Evolutionary conservation across 2,113 vertebrate genomes (phyloP), one percentile per base, ranked within the genome.

Genomic region (Alectura lathami): DNA sequence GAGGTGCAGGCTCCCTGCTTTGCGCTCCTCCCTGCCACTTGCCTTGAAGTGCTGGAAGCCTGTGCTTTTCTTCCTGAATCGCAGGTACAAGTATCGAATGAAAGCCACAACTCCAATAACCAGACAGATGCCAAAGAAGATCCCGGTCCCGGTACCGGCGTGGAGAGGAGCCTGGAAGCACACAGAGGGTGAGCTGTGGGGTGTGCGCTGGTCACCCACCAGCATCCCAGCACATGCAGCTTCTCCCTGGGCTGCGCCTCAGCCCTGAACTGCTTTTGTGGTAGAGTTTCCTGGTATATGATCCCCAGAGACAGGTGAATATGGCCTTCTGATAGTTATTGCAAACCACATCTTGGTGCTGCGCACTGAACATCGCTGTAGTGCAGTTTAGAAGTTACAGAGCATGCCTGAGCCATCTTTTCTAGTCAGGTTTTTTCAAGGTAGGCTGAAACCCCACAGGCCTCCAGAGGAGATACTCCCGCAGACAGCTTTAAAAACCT

Each of bases 31-130:
- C 36, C 48, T 66, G n/a, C 26, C 6, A 24, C 96, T 89, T 74
- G 99, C 99, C 98, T 98, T 98, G 95, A 99, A 99, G 89, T 98
- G 98, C 86, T 98, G 98, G 97, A 99, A 99, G 76, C 95, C 94
- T 38, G 97, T 97, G 13, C 96, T 97, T 93, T 98, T 98, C 66
- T 89, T 95, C 79, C 95, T 98, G 70, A 98, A 98, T 70, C 96
- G 98, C 95, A 99, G 98, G 90, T 99, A 99, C 56, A 97, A 98
- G 53, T 98, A 99, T 3, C 97, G 97, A 1, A 97, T 97, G 15
- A 98, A 97, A 69, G 96, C 80, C 8, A 96, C 81, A 9, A 95
- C 97, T 3, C 89, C 97, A 15, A 93, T 68, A 62, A 96, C 57
- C 77, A 99, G 88, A 7, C 97, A 68, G 20, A 98, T 30, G 62